phyloP scores from a whole-genome alignment of 2,113 vertebrate species.

The Trichechus manatus region DNA sequence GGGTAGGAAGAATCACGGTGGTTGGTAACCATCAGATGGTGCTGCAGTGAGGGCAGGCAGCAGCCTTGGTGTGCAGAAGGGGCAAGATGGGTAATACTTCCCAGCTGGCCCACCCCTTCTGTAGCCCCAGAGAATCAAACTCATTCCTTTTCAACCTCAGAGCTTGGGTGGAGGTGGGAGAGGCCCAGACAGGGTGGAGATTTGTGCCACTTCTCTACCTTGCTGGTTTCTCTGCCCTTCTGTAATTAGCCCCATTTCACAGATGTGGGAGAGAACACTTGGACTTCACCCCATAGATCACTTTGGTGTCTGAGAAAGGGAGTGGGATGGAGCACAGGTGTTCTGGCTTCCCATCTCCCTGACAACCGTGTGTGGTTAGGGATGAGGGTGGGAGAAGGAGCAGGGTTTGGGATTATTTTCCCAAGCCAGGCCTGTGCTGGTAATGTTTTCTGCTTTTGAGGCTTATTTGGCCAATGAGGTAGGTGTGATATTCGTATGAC shows the following conservation, averaged over 20 bases:
- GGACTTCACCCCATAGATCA: neutral
- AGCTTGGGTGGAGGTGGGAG: slow-evolving; percentile 47
- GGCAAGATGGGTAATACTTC: slow-evolving; percentile 40
- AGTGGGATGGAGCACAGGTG: neutral
- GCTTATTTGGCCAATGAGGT: neutral
- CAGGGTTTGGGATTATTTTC: neutral
- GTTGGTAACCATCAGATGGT: neutral
- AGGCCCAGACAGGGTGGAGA: slow-evolving; percentile 11
- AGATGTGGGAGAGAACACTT: neutral
- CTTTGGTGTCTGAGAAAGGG: slow-evolving; percentile 47
- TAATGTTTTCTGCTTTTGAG: slow-evolving; percentile 24
- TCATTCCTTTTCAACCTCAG: slow-evolving; percentile 83
- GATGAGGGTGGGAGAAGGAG: neutral
- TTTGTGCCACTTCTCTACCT: neutral
- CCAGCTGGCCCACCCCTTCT: slow-evolving; percentile 61
- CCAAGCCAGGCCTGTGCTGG: neutral
- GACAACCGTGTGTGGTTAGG: neutral
- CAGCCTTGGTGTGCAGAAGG: neutral
- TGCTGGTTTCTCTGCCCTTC: slow-evolving; percentile 26
- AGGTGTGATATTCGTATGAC: neutral
- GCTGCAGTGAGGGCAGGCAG: neutral
- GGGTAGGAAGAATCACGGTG: neutral
- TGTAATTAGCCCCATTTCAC: slow-evolving; percentile 59
- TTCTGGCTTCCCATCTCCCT: neutral
- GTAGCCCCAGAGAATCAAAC: slow-evolving; percentile 86